Evolutionary conservation across 2,888 invertebrate species (phyloP).

Genomic region (Mechanitis messenoides): DNA sequence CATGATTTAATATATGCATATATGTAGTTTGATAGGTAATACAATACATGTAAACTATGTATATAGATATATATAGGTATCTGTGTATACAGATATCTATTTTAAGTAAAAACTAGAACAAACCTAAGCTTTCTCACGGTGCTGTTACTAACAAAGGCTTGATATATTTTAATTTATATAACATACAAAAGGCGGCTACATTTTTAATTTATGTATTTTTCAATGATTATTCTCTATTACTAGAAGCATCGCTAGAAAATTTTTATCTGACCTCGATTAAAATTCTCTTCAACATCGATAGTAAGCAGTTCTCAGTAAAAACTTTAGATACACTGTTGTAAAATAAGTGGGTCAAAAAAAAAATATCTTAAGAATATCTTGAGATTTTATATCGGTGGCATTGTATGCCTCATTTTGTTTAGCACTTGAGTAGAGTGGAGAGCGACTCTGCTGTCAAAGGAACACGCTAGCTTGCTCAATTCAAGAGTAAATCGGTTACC

Average conservation of each 20-base stretch:
- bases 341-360: conserved; percentile 27
- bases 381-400: conserved; percentile 20
- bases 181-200: too few species aligned
- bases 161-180: too few species aligned
- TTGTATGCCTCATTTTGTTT: conserved; percentile 56
- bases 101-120: too few species aligned
- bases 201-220: not conserved
- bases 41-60: not conserved
- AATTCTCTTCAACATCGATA: conserved; percentile 7
- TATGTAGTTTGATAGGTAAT: not conserved
- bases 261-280: not conserved
- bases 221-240: not conserved
- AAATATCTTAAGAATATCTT: conserved; percentile 24
- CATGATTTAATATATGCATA: not conserved
- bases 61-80: too few species aligned
- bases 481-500: conserved; percentile 19
- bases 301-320: conserved; percentile 18
- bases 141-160: too few species aligned
- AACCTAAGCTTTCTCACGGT: too few species aligned
- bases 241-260: not conserved
- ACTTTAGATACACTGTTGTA: conserved; percentile 22
- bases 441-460: conserved; percentile 36
- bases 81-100: too few species aligned
- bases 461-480: conserved; percentile 26
- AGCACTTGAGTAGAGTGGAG: conserved; percentile 40